These are phyloP conservation scores for Drosophila elegans DNA, from an alignment of 1,140 invertebrate genomes.

Conservation along the genomic window DNA sequence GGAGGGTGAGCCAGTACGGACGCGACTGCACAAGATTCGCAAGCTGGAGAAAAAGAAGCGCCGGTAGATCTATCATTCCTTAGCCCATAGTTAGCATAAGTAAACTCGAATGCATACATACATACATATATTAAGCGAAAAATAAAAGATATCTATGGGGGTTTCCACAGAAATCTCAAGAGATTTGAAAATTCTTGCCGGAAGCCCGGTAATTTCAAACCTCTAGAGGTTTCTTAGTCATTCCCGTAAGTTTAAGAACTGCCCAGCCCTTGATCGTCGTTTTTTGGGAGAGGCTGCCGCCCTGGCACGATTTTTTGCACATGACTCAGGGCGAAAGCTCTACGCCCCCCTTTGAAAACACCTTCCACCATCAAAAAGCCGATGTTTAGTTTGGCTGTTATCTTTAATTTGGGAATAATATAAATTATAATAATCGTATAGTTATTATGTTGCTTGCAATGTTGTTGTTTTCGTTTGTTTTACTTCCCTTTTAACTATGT, in stretches of 20 bases:
- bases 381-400: constrained; percentile 76
- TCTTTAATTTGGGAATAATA: constrained; percentile 84
- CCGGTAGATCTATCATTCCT: constrained; percentile 49
- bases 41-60: constrained; percentile 81
- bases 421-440: constrained; percentile 83
- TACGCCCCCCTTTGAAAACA: constrained; percentile 13
- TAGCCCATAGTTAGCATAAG: constrained; percentile 23
- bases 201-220: not conserved
- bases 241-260: constrained; percentile 4
- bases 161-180: not conserved
- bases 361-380: constrained; percentile 2
- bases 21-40: constrained; percentile 76
- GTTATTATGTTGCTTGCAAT: constrained; percentile 78
- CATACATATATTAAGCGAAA: constrained; percentile 43
- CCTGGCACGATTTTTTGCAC: constrained; percentile 47
- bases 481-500: constrained; percentile 76
- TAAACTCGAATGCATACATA: constrained; percentile 41
- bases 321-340: constrained; percentile 70
- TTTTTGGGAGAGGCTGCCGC: constrained; percentile 16
- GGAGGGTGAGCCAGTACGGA: constrained; percentile 35
- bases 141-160: not conserved
- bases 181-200: too few species aligned
- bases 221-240: not conserved
- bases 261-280: constrained; percentile 4
- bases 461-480: constrained; percentile 73